Conservation (phyloP, 2,113 vertebrate genomes). For the Sebastes fasciatus region DNA sequence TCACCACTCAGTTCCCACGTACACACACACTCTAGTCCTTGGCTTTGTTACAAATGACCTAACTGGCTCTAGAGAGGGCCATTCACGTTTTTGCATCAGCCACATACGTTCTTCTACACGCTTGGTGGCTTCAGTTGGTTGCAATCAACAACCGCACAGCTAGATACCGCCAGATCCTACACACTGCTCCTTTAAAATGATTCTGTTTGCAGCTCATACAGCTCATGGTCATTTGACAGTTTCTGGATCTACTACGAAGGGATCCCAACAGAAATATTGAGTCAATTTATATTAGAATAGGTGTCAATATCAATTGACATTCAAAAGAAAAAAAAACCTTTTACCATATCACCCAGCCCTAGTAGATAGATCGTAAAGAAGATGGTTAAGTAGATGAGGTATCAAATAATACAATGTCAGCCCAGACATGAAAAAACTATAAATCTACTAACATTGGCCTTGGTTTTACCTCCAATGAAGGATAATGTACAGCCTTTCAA, state of each 20-base stretch:
- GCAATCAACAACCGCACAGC: too few species aligned
- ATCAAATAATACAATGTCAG: not conserved
- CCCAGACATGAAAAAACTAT: not conserved
- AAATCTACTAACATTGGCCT: not conserved
- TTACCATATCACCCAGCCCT: not conserved
- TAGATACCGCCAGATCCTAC: too few species aligned
- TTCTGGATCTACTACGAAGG: not conserved
- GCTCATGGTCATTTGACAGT: not conserved
- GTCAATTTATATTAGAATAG: not conserved
- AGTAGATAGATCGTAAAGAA: not conserved
- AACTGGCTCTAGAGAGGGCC: too few species aligned
- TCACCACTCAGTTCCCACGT: too few species aligned
- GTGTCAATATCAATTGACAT: too few species aligned
- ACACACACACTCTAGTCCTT: too few species aligned
- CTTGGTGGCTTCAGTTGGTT: too few species aligned
- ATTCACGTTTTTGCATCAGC: too few species aligned
- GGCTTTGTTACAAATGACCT: too few species aligned
- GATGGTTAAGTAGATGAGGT: not conserved
- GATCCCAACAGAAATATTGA: not conserved
- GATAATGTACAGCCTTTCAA: constrained; percentile 2
- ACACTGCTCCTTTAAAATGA: too few species aligned
- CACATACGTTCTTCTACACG: too few species aligned
- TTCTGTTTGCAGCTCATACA: not conserved
- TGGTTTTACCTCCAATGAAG: constrained; percentile 7
- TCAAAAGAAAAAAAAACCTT: too few species aligned